Evolutionary conservation across 2,113 vertebrate genomes (phyloP), one percentile per base, ranked within the genome.

Genomic region (Podarcis raffonei): DNA sequence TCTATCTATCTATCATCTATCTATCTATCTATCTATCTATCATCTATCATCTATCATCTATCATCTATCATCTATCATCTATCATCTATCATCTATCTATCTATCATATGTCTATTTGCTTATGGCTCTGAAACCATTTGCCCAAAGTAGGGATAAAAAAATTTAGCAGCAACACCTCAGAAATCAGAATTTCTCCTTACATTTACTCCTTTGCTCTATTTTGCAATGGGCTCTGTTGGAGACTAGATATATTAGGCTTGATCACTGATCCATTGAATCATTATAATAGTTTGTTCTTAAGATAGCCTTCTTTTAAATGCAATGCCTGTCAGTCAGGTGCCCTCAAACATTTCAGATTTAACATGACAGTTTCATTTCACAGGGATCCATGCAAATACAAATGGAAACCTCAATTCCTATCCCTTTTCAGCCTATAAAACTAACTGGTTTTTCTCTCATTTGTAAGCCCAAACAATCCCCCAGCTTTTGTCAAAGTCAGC

Each of bases 251-350:
- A 75, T 82, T 82, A 87, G 78, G 32, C 53, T 12, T 82, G 79
- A 81, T 72, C 68, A 74, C 66, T 87, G 78, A 81, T 68, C 66
- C 69, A 37, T 80, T 72, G 68, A 87, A 87, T 87, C 66, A 81
- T 59, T 25, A 72, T 62, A 39, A 87, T 81, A 81, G 78, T 87
- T 81, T 87, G 66, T 87, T 81, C 78, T 87, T 42, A 71, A 81
- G 53, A 72, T 59, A 81, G 78, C 48, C 77, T 81, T 89, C 75
- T 79, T 0, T 74, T 22, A 30, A 5, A 5, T 42, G 32, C 20
- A 72, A 3, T 72, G 0, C 66, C 71, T 87, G 18, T 62, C 37
- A 71, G 18, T 0, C 0, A 27, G 4, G 2, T 82, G 0, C 7
- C 66, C 30, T 87, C 78, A 59, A 39, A 81, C 79, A 72, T 88